phyloP scores from a whole-genome alignment of 2,113 vertebrate species.

The Mohoua ochrocephala region DNA sequence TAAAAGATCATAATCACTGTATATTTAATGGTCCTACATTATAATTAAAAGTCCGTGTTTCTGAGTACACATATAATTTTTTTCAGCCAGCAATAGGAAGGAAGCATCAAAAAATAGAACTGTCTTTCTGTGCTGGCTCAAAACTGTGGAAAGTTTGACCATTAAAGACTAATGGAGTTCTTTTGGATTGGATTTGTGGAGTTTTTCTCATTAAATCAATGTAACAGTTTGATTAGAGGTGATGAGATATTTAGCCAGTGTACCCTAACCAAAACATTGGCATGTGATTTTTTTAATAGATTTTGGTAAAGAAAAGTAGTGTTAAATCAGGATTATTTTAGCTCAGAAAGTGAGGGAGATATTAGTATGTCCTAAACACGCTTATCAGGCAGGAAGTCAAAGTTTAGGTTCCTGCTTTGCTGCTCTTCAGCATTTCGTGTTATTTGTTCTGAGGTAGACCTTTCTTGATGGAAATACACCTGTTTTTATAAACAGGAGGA shows the following conservation, averaged over 20 bases:
- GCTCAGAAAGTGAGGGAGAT: not conserved
- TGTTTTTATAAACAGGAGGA: not conserved
- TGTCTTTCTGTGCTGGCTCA: not conserved
- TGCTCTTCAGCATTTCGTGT: not conserved
- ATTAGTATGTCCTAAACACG: not conserved
- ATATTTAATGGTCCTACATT: not conserved
- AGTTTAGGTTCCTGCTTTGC: not conserved
- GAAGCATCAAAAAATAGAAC: not conserved
- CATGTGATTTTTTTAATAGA: not conserved
- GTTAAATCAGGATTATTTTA: not conserved
- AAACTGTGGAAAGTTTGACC: not conserved
- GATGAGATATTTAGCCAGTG: not conserved
- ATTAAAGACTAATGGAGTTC: not conserved
- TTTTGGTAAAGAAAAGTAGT: not conserved
- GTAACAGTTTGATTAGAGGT: not conserved
- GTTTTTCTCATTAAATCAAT: not conserved
- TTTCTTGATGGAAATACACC: not conserved
- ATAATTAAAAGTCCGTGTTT: not conserved
- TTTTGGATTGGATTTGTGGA: not conserved
- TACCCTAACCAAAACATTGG: not conserved
- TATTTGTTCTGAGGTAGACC: not conserved
- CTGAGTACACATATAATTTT: not conserved
- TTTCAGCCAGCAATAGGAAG: not conserved
- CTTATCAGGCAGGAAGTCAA: not conserved
- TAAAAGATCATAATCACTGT: not conserved